These are phyloP conservation scores for Clarias batrachus DNA, from an alignment of 2,113 vertebrate genomes.

Conservation along the genomic window DNA sequence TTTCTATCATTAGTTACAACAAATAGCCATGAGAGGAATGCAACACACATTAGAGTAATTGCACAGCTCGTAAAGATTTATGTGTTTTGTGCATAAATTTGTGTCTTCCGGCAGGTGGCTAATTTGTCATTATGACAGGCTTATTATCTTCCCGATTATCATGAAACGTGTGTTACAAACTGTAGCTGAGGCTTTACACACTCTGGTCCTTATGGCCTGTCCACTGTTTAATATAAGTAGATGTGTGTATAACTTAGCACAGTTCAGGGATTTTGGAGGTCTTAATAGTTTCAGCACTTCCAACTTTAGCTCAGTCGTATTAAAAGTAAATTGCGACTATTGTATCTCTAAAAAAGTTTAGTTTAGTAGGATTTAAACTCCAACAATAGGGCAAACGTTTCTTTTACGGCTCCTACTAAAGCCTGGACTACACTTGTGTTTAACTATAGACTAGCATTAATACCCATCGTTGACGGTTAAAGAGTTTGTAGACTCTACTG, in stretches of 20 bases:
- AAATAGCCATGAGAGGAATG: conserved; percentile 43
- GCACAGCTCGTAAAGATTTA: conserved; percentile 45
- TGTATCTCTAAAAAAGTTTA: too few species aligned
- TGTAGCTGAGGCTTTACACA: conserved; percentile 15
- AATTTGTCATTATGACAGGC: conserved; percentile 51
- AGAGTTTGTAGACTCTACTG: too few species aligned
- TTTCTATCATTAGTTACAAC: conserved; percentile 48
- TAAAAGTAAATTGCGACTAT: background rate
- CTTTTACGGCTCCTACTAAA: background rate
- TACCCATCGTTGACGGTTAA: too few species aligned
- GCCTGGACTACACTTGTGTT: background rate
- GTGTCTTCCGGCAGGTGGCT: conserved; percentile 47
- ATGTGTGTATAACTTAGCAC: background rate
- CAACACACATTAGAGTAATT: conserved; percentile 42
- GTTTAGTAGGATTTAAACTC: background rate
- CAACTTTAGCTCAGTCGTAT: background rate
- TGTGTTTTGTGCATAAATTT: conserved; percentile 48
- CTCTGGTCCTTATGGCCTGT: conserved; percentile 22
- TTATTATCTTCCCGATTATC: conserved; percentile 53
- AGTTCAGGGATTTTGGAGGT: background rate
- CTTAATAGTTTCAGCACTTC: background rate
- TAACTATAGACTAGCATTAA: background rate
- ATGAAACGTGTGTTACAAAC: conserved; percentile 46
- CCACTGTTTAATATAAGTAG: conserved; percentile 1
- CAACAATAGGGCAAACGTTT: background rate